phyloP scores from a whole-genome alignment of 2,888 invertebrate genomes.

The Erannis defoliaria region DNA sequence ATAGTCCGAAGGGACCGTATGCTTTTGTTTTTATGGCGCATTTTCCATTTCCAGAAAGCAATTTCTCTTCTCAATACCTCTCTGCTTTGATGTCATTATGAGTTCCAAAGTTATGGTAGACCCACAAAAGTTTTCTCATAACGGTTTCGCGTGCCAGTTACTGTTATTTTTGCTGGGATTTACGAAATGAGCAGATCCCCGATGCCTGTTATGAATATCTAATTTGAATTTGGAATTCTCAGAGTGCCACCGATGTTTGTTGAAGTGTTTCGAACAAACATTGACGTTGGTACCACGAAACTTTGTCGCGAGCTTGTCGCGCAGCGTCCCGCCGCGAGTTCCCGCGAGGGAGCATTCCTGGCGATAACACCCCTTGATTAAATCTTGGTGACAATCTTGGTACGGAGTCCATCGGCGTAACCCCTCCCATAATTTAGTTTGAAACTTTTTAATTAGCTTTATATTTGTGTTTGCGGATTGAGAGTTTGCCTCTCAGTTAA shows the following conservation, averaged over 20 bases:
- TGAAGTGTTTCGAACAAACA: conserved; percentile 77
- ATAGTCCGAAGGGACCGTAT: conserved; percentile 72
- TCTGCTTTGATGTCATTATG: conserved; percentile 9
- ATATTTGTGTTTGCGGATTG: conserved; percentile 87
- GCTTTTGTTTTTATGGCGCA: conserved; percentile 65
- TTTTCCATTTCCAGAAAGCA: conserved; percentile 21
- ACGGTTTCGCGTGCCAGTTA: conserved; percentile 62
- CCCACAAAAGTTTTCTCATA: conserved; percentile 51
- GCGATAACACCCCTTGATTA: conserved; percentile 76
- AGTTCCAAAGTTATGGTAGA: conserved; percentile 29
- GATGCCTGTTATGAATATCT: conserved; percentile 84
- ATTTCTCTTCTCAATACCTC: background rate
- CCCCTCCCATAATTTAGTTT: conserved; percentile 87
- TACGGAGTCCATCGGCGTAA: conserved; percentile 79
- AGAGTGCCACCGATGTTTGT: conserved; percentile 82
- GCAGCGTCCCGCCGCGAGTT: conserved; percentile 40
- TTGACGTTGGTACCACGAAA: conserved; percentile 73
- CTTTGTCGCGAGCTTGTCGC: conserved; percentile 49
- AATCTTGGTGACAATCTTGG: conserved; percentile 82
- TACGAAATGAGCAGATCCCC: conserved; percentile 76
- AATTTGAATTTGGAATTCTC: conserved; percentile 85
- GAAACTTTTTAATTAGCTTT: conserved; percentile 87
- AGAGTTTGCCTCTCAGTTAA: conserved; percentile 80
- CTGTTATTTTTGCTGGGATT: conserved; percentile 70
- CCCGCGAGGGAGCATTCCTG: conserved; percentile 64